A percentile compares a stretch with the other conserved stretches of the same genome.
These are phyloP conservation scores for Patella caerulea DNA, from an alignment of 2,888 invertebrate species.

Conservation along the genomic window DNA sequence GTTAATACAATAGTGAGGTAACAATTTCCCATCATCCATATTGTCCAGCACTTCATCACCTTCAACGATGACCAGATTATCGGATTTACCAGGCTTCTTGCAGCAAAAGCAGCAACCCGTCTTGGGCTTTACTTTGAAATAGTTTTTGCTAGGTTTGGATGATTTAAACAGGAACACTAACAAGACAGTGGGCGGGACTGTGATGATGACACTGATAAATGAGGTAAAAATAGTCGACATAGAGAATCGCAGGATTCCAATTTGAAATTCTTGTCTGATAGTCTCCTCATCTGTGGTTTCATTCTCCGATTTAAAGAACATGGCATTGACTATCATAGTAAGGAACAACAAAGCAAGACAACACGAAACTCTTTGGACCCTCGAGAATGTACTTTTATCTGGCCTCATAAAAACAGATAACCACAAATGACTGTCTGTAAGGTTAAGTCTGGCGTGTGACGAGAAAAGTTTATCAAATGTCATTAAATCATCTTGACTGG, in stretches of 20 bases:
- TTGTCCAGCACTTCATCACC: not conserved
- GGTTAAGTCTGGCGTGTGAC: conserved; percentile 62
- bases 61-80: conserved; percentile 8
- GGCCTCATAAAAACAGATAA: conserved; percentile 72
- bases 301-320: conserved; percentile 27
- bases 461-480: conserved; percentile 69
- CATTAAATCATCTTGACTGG: conserved; percentile 64
- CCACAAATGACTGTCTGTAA: conserved; percentile 73
- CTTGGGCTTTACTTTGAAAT: not conserved
- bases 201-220: conserved; percentile 54
- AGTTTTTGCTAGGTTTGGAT: conserved; percentile 31
- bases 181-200: conserved; percentile 63
- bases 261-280: conserved; percentile 34
- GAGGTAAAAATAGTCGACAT: conserved; percentile 44
- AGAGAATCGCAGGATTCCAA: conserved; percentile 50
- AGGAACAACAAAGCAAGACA: conserved; percentile 50
- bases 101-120: not conserved
- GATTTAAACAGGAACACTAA: conserved; percentile 57
- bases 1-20: conserved; percentile 36
- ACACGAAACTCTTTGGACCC: conserved; percentile 58
- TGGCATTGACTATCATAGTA: conserved; percentile 53
- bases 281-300: conserved; percentile 31
- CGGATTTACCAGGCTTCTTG: not conserved
- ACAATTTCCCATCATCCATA: conserved; percentile 18
- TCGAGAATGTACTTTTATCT: conserved; percentile 70